Evolutionary conservation across 2,113 vertebrate species (phyloP).

Genomic region (Microtus richardsoni): DNA sequence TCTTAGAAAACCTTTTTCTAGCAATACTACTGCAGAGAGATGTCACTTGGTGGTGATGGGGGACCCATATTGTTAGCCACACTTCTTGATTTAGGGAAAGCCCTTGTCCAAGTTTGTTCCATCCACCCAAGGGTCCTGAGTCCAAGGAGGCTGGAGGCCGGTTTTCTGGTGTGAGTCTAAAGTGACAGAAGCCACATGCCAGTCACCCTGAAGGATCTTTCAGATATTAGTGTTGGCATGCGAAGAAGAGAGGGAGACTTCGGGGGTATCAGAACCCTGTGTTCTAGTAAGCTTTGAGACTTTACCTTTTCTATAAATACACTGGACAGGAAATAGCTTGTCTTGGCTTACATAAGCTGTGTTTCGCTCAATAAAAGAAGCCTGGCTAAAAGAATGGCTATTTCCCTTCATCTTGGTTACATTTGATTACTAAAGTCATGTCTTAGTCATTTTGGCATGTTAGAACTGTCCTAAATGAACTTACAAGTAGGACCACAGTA

Average conservation of each 20-base stretch:
- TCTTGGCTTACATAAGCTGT: background rate
- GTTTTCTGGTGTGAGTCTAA: background rate
- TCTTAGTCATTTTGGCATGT: slow-evolving; percentile 16
- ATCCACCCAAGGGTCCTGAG: background rate
- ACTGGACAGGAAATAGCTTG: background rate
- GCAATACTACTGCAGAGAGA: background rate
- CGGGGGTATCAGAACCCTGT: background rate
- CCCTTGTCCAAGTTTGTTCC: background rate
- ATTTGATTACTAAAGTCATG: background rate
- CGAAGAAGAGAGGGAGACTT: background rate
- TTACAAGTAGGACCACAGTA: background rate
- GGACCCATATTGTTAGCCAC: background rate
- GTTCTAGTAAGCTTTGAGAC: background rate
- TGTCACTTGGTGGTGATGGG: background rate
- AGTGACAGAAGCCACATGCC: background rate
- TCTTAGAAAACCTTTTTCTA: background rate
- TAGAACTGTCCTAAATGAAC: background rate
- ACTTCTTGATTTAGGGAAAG: background rate
- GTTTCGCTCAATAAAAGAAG: background rate
- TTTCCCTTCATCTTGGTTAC: background rate
- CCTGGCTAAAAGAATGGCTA: background rate
- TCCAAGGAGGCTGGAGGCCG: background rate
- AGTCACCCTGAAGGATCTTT: background rate
- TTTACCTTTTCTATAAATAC: background rate
- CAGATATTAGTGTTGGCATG: background rate